These are phyloP conservation scores for Vulpes vulpes DNA, from an alignment of 2,113 vertebrate species.

Conservation along the genomic window DNA sequence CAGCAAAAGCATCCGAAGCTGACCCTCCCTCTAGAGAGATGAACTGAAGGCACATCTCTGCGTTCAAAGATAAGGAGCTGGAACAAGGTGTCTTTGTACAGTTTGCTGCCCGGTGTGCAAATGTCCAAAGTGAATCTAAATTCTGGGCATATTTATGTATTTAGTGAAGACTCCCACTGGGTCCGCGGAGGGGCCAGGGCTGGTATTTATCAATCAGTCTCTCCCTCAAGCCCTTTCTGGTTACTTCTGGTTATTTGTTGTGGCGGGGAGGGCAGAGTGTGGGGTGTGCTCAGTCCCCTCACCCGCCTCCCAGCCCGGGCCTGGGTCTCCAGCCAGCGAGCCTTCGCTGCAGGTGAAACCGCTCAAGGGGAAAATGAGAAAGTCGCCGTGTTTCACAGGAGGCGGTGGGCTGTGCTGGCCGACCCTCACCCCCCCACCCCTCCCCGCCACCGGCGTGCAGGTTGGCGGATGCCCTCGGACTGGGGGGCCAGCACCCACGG, in stretches of 20 bases:
- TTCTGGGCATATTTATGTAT: fast-evolving
- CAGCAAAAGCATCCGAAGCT: fast-evolving
- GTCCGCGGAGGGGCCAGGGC: not conserved
- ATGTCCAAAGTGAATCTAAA: fast-evolving
- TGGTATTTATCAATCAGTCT: not conserved
- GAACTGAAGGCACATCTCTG: not conserved
- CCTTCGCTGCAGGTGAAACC: constrained; percentile 58
- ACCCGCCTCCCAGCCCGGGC: not conserved
- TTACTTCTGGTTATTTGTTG: fast-evolving
- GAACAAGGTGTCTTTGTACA: not conserved
- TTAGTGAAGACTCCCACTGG: fast-evolving
- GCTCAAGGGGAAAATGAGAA: constrained; percentile 82
- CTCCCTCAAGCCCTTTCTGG: not conserved
- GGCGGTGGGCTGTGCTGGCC: not conserved
- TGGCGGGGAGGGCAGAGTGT: not conserved
- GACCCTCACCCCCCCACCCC: not conserved
- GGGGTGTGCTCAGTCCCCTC: not conserved
- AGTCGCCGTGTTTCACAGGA: constrained; percentile 43
- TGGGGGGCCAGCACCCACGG: fast-evolving
- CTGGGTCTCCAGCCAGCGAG: constrained; percentile 13
- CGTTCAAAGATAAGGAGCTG: not conserved
- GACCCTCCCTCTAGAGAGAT: fast-evolving
- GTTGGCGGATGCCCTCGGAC: not conserved
- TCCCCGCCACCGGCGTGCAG: fast-evolving
- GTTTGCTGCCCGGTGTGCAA: not conserved